Base-by-base conservation (phyloP, 2,888 invertebrate genomes). In the Danaus chrysippus region DNA sequence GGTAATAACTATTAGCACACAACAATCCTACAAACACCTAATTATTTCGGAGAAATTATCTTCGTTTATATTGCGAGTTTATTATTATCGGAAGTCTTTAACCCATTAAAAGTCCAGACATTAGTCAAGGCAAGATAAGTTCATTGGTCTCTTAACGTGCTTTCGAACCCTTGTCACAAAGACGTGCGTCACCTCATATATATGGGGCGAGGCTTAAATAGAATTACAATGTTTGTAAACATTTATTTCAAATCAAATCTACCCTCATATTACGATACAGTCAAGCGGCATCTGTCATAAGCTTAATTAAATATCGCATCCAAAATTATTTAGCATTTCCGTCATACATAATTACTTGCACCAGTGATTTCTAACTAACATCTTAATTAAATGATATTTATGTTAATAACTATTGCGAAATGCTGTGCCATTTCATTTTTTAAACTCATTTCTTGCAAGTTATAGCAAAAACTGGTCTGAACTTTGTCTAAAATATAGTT, bases 261-360 rank as follows among this genome's bases (percentile, higher is more conserved):
- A 49, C 15, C 15, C 49, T 49, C 15, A 49, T 49, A 49, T 3
- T 17, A 17, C 17, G 17, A 49, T 49, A 49, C 17, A 49, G 49
- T 17, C 49, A 49, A 49, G 49, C 17, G 17, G 11, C 17, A 49
- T 17, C 49, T 49, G 49, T 49, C 49, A 10, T 59, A 59, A 59
- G 58, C 53, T 59, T 59, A 59, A 59, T 59, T 59, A 13, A 42
- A 59, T 6, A 41, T 59, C 43, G 43, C 42, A 43, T 53, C 53
- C 42, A 53, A 59, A 59, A 58, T 58, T 52, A 58, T 53, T 54
- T 13, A 9, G 11, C n/a, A 54, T 53, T 59, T 59, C 58, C 58
- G 58, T 54, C 53, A 42, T 53, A 58, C 52, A 59, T 53, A 54
- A 59, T 53, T 59, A 23, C 58, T 53, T 49, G 49, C 49, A 9